Percentiles rank a stretch among this genome's conserved stretches.
phyloP scores from a whole-genome alignment of 2,888 invertebrate species.

The Plebejus anna region DNA sequence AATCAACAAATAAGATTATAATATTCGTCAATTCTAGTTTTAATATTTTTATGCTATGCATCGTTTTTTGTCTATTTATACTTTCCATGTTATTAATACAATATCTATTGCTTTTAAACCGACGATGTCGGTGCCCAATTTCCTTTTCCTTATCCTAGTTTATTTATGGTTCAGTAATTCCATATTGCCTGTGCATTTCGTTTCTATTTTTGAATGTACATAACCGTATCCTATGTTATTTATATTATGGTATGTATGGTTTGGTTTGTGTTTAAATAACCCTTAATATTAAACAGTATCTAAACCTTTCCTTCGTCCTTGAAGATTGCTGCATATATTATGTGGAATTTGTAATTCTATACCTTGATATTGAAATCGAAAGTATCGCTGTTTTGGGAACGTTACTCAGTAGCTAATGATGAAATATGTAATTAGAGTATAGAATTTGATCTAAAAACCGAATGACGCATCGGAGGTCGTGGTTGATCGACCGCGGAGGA shows the following conservation, averaged over 20 bases:
- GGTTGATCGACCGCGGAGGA: slow-evolving; percentile 47
- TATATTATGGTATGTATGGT: not conserved
- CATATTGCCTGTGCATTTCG: slow-evolving; percentile 15
- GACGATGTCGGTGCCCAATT: slow-evolving; percentile 21
- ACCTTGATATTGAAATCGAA: not conserved
- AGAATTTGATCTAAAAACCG: slow-evolving; percentile 32
- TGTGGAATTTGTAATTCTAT: not conserved
- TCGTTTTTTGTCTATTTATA: not conserved
- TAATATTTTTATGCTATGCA: not conserved
- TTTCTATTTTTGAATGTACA: slow-evolving; percentile 20
- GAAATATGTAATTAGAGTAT: slow-evolving; percentile 24
- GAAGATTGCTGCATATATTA: not conserved
- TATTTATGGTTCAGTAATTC: slow-evolving; percentile 26
- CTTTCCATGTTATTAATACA: slow-evolving; percentile 22
- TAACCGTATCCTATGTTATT: not conserved
- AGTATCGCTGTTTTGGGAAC: not conserved
- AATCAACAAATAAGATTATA: no score
- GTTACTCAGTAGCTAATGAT: not conserved
- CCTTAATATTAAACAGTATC: not conserved
- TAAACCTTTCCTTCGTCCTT: not conserved
- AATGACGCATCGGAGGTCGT: slow-evolving; percentile 40
- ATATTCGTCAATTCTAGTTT: not conserved
- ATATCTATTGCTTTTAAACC: slow-evolving; percentile 15
- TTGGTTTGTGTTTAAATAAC: not conserved
- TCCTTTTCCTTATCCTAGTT: slow-evolving; percentile 26